Evolutionary conservation across 2,113 vertebrate species (phyloP).

Genomic region (Benitochromis conjunctus): DNA sequence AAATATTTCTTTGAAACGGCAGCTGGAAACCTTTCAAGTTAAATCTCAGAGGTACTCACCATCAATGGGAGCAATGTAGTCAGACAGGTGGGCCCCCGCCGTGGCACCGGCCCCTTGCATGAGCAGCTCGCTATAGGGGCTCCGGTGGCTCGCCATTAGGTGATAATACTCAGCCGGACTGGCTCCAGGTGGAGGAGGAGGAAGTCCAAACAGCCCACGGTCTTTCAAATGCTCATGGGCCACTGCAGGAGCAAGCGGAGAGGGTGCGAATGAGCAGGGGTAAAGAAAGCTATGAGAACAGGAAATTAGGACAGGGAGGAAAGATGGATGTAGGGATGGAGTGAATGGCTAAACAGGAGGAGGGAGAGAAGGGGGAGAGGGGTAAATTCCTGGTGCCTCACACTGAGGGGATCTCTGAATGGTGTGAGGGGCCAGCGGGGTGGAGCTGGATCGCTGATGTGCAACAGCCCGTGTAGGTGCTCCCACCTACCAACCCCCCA

Average conservation of each 20-base stretch:
- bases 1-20: not conserved
- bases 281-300: not conserved
- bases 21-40: constrained; percentile 6
- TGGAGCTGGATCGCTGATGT: not conserved
- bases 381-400: not conserved
- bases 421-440: not conserved
- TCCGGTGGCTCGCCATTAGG: constrained; percentile 88
- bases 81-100: constrained; percentile 78
- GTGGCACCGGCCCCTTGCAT: constrained; percentile 80
- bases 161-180: constrained; percentile 89
- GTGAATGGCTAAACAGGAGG: not conserved
- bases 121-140: constrained; percentile 87
- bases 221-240: constrained; percentile 93
- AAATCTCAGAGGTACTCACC: constrained; percentile 75
- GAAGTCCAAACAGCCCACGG: constrained; percentile 84
- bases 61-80: constrained; percentile 91
- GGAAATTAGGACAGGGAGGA: not conserved
- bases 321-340: not conserved
- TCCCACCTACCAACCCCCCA: not conserved
- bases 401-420: not conserved
- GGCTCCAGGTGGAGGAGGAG: constrained; percentile 78
- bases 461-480: constrained; percentile 2
- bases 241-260: constrained; percentile 66
- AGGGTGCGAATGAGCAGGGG: not conserved
- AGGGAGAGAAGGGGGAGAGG: not conserved